Percentiles rank a stretch among this genome's conserved stretches.
phyloP scores from a whole-genome alignment of 64 coral and sea anemone species.

The Catalaphyllia jardinei region DNA sequence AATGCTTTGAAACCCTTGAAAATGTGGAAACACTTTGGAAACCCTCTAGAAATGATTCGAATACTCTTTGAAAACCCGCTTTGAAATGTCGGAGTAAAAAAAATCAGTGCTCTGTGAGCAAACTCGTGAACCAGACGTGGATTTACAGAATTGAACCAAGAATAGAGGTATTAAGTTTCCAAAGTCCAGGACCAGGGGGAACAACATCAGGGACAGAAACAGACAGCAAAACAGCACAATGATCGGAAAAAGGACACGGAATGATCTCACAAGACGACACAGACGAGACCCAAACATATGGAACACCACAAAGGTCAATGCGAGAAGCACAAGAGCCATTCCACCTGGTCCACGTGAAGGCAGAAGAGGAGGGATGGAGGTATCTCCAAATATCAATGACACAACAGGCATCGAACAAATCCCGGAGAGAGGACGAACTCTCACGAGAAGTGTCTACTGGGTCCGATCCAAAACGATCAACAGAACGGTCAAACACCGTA shows the following conservation, averaged over 20 bases:
- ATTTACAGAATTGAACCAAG: too few species aligned
- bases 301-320: slow-evolving; percentile 35
- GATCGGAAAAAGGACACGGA: slow-evolving; percentile 44
- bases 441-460: neutral
- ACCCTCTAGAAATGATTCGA: too few species aligned
- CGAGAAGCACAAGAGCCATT: slow-evolving; percentile 4
- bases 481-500: slow-evolving; percentile 11
- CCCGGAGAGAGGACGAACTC: neutral
- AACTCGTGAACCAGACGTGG: too few species aligned
- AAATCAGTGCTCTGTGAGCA: too few species aligned
- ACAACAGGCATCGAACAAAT: neutral
- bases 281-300: neutral
- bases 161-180: neutral
- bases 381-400: neutral
- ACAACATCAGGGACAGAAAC: slow-evolving; percentile 26
- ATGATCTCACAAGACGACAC: neutral
- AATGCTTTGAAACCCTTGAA: too few species aligned
- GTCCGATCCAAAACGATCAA: neutral
- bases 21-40: too few species aligned
- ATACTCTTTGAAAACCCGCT: too few species aligned
- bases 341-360: slow-evolving; percentile 35
- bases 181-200: neutral
- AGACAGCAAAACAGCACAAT: neutral
- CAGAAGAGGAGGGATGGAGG: neutral
- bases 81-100: too few species aligned